phyloP scores from a whole-genome alignment of 2,888 invertebrate genomes.

The Odontothrips loti region DNA sequence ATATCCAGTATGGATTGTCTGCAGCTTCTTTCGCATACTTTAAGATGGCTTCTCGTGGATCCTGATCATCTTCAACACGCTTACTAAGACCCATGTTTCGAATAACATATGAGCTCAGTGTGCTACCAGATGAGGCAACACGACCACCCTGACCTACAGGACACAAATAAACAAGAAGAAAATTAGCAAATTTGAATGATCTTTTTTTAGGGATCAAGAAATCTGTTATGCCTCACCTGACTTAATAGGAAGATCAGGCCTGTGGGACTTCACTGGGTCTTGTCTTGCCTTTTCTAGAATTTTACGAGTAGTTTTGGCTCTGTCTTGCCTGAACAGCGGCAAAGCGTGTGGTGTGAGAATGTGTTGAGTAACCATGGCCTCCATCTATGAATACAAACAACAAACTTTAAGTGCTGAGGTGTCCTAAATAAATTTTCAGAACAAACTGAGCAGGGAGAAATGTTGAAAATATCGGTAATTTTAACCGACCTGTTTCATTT shows the following conservation, averaged over 20 bases:
- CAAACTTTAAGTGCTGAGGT: neutral
- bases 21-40: slow-evolving; percentile 92
- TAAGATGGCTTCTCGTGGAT: slow-evolving; percentile 91
- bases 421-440: neutral
- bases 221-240: slow-evolving; percentile 59
- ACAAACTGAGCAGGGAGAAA: neutral
- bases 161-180: neutral
- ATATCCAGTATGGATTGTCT: slow-evolving; percentile 95
- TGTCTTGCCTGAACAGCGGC: slow-evolving; percentile 89
- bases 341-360: slow-evolving; percentile 95
- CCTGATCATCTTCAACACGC: slow-evolving; percentile 80
- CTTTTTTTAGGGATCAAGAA: neutral
- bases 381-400: slow-evolving; percentile 47
- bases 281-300: slow-evolving; percentile 86
- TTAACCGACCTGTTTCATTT: slow-evolving; percentile 62
- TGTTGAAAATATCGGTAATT: neutral
- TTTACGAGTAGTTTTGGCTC: slow-evolving; percentile 81
- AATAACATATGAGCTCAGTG: slow-evolving; percentile 93
- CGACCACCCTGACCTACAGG: slow-evolving; percentile 68
- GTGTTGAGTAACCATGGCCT: slow-evolving; percentile 84
- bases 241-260: slow-evolving; percentile 83
- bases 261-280: slow-evolving; percentile 75
- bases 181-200: slow-evolving; percentile 11
- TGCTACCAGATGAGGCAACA: slow-evolving; percentile 91
- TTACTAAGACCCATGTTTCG: slow-evolving; percentile 92